Evolutionary conservation across 2,113 vertebrate genomes (phyloP).

Genomic region (Circaetus gallicus): DNA sequence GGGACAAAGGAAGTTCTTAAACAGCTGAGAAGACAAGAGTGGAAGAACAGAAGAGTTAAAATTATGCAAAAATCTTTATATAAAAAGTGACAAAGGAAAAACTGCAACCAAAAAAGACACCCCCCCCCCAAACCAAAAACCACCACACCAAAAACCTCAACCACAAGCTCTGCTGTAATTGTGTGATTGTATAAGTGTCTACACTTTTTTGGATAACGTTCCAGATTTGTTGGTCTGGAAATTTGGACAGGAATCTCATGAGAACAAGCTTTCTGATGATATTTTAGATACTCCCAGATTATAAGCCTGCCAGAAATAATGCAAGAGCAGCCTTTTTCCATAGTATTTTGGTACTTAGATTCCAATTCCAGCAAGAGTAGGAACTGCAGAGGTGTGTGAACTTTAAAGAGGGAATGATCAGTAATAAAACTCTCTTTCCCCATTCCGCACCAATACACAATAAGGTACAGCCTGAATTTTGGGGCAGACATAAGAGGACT

Average conservation of each 20-base stretch:
- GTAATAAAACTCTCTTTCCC: not conserved
- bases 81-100: not conserved
- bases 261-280: not conserved
- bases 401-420: not conserved
- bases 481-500: not conserved
- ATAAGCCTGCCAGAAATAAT: conserved; percentile 13
- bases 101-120: not conserved
- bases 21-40: not conserved
- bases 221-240: not conserved
- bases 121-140: not conserved
- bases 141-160: not conserved
- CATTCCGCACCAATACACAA: not conserved
- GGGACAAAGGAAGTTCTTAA: not conserved
- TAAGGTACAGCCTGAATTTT: not conserved
- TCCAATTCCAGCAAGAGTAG: not conserved
- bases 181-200: not conserved
- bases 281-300: not conserved
- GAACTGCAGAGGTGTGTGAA: not conserved
- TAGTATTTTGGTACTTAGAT: not conserved
- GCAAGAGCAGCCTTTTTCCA: not conserved
- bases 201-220: not conserved
- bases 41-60: not conserved
- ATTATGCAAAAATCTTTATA: not conserved
- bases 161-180: not conserved
- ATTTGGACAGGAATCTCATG: not conserved